Conservation (phyloP, 1,140 invertebrate genomes). For the Aphis craccivora region DNA sequence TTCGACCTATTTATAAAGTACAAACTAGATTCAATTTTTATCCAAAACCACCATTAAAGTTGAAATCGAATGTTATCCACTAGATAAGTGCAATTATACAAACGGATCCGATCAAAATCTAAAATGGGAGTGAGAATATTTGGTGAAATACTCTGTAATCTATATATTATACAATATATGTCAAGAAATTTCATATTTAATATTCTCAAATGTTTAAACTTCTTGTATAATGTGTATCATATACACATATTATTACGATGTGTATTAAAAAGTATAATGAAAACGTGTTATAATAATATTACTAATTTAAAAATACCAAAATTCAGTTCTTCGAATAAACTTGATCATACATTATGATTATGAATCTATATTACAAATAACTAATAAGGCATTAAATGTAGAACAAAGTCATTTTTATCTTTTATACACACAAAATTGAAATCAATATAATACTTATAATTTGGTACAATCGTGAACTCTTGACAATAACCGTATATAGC, state of each 20-base stretch:
- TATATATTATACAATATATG: no score
- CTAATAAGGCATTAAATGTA: background rate
- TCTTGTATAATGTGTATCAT: background rate
- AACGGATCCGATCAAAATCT: no score
- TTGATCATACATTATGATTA: background rate
- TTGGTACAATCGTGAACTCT: background rate
- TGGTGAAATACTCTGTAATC: no score
- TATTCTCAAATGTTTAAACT: background rate
- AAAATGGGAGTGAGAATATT: no score
- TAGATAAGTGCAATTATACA: no score
- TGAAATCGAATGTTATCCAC: no score
- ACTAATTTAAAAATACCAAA: background rate
- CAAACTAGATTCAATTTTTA: no score
- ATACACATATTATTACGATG: background rate
- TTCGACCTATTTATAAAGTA: no score
- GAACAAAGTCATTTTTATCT: background rate
- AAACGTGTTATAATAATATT: background rate
- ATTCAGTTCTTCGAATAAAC: no score
- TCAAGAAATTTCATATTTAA: background rate
- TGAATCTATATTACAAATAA: background rate
- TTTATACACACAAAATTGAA: background rate
- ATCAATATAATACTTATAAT: slow-evolving; percentile 2
- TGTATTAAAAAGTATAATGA: background rate
- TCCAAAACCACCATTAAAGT: no score
- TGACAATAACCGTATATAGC: background rate